These are phyloP conservation scores for Eleginops maclovinus DNA, from an alignment of 2,113 vertebrate genomes.

Conservation along the genomic window DNA sequence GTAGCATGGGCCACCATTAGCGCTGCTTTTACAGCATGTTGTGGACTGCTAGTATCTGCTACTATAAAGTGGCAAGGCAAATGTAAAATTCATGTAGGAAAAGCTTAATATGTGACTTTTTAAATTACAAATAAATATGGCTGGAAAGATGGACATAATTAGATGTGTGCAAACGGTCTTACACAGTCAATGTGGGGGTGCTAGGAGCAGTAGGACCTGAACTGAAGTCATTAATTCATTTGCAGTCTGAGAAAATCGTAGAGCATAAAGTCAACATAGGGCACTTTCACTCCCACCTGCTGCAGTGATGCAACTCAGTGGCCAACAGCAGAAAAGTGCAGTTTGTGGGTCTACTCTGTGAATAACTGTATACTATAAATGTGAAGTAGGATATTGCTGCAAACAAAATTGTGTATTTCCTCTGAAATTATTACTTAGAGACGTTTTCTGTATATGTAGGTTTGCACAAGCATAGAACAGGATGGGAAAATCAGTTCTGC, in stretches of 20 bases:
- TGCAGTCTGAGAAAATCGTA: conserved; percentile 5
- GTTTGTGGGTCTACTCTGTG: neutral
- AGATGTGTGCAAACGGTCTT: neutral
- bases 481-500: conserved; percentile 34
- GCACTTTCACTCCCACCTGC: conserved; percentile 19
- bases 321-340: neutral
- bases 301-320: conserved; percentile 10
- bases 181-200: neutral
- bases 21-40: neutral
- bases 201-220: neutral
- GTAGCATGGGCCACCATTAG: neutral
- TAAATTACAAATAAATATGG: neutral
- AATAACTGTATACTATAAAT: conserved; percentile 4
- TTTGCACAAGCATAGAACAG: conserved; percentile 24
- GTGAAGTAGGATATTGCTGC: neutral
- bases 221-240: conserved; percentile 29
- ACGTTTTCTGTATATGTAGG: conserved; percentile 7
- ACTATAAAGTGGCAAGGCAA: neutral
- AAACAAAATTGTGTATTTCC: conserved; percentile 4
- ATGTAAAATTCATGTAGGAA: neutral
- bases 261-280: neutral
- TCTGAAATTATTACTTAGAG: conserved; percentile 8
- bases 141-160: neutral
- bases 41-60: neutral
- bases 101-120: conserved; percentile 2